Evolutionary conservation across 1,140 invertebrate genomes (phyloP).

Genomic region (Trichonephila clavipes): DNA sequence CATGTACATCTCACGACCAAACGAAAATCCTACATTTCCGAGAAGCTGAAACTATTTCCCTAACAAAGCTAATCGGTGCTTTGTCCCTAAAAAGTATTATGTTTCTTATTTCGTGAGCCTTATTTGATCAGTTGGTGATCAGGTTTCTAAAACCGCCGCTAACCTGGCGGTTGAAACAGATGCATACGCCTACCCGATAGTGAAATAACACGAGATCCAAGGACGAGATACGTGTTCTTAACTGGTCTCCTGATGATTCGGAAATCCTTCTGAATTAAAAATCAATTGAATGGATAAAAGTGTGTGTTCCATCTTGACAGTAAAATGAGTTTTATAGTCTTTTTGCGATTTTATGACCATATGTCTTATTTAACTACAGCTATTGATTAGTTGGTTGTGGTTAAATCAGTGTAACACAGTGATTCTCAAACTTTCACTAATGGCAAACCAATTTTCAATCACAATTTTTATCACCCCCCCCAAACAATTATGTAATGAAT

Average conservation of each 20-base stretch:
- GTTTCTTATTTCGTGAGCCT: neutral
- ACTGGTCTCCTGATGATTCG: neutral
- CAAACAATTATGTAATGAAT: too few relatives aligned
- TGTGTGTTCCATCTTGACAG: constrained; percentile 21
- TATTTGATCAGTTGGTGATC: neutral
- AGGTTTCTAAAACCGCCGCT: neutral
- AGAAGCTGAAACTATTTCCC: neutral
- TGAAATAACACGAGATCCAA: neutral
- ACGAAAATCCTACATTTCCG: too few relatives aligned
- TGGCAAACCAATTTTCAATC: too few relatives aligned
- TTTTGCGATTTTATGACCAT: neutral
- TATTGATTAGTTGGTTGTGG: neutral
- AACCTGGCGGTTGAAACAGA: neutral
- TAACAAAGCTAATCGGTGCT: neutral
- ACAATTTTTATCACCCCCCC: too few relatives aligned
- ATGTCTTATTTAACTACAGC: neutral
- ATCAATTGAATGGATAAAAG: neutral
- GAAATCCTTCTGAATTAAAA: constrained; percentile 8
- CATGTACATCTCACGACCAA: too few relatives aligned
- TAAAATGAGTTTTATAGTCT: neutral
- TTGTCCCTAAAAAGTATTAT: neutral
- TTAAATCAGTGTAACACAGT: neutral
- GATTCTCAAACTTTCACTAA: too few relatives aligned
- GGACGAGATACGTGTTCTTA: neutral
- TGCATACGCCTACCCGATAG: neutral